Base-by-base conservation (phyloP, 2,797 vertebrate genomes). In the Phrynocephalus guinanensis region DNA sequence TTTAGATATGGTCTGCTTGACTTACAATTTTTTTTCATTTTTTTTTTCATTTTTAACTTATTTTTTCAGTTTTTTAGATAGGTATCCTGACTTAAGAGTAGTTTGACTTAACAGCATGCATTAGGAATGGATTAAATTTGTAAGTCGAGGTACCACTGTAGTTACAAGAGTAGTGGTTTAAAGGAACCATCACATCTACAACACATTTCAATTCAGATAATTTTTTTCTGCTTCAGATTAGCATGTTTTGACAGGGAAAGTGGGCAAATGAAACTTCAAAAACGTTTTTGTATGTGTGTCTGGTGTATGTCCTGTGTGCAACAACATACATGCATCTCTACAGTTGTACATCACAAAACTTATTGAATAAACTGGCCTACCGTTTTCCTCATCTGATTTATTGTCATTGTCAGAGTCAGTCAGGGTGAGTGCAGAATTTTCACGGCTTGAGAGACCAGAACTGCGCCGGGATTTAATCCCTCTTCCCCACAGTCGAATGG, bases 351-450 rank as follows among this genome's bases (percentile, higher is more conserved):
- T 48, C 33, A 88, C 75, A 87, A 84, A 85, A 94, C 9, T 52
- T 2, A 90, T 0, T n/a, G 71, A 90, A 92, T 91, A 85, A 91
- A 86, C 80, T 83, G 89, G 83, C 98, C 96, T 99, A 99, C 98
- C 98, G 83, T 98, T 98, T 90, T 99, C 98, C 22, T 99, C 98
- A 33, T 99, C 98, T 1, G 98, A 99, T 96, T 99, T 98, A 91
- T 98, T 98, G 66, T 99, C 98, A 77, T 99, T 98, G 91, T 99
- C 98, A 0, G 98, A 99, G 95, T 99, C 98, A 1, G 98, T 99
- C 91, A 99, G 97, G 0, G 98, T 99, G 86, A 99, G 98, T 0
- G 98, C 98, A 0, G 98, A 99, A 96, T 99, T 99, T 91, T 99
- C 98, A 0, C 97, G 98, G 91, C 98, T 99, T 88, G 98, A 99